A percentile compares a stretch with the other conserved stretches of the same genome.
Conservation (phyloP, 2,888 invertebrate genomes). For the Neuroscelio doddi region DNA sequence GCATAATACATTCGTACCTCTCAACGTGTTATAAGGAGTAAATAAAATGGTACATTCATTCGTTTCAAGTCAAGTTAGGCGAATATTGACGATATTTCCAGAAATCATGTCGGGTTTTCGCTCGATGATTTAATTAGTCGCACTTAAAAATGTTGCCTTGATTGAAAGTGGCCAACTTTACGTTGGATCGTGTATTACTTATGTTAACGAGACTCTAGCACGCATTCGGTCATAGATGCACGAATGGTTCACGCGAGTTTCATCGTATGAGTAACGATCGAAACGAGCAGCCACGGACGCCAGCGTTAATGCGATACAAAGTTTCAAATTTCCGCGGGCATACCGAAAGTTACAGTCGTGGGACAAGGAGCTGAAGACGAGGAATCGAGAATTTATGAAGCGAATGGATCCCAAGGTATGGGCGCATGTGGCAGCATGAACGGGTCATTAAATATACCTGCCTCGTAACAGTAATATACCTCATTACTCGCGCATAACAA, state of each 20-base stretch:
- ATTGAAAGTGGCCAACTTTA: neutral
- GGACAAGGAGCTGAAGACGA: conserved; percentile 26
- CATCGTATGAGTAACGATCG: conserved; percentile 50
- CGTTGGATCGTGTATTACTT: neutral
- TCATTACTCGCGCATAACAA: conserved; percentile 63
- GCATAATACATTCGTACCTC: no score
- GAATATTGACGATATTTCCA: no score
- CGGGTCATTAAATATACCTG: conserved; percentile 61
- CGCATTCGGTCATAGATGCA: conserved; percentile 30
- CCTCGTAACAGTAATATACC: conserved; percentile 60
- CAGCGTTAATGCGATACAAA: conserved; percentile 55
- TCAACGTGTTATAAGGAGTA: no score
- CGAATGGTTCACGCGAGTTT: conserved; percentile 23
- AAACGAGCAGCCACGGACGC: conserved; percentile 48
- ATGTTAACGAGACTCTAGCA: conserved; percentile 26
- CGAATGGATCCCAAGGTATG: conserved; percentile 47
- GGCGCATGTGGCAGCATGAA: conserved; percentile 36
- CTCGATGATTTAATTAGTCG: no score
- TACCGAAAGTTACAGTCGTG: conserved; percentile 40
- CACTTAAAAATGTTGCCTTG: no score
- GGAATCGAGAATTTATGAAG: conserved; percentile 65
- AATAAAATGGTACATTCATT: no score
- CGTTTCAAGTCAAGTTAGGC: no score
- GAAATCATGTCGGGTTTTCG: no score
- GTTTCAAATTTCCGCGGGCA: conserved; percentile 55